phyloP scores from a whole-genome alignment of 2,888 invertebrate genomes.

The Agrotis ipsilon region DNA sequence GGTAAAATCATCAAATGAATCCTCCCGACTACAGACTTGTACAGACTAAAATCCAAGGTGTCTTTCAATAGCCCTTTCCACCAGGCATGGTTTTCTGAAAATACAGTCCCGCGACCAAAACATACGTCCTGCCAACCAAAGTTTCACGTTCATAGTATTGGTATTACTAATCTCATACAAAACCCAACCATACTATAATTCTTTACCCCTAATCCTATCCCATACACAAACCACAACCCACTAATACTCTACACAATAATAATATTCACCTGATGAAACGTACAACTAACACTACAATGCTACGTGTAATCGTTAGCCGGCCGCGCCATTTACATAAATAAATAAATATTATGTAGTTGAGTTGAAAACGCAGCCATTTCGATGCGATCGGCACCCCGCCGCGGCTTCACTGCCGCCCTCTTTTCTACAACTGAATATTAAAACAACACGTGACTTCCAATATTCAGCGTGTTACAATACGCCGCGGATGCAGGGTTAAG shows the following conservation, averaged over 20 bases:
- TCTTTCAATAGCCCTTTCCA: too few species aligned
- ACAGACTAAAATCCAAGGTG: too few species aligned
- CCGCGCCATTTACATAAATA: slow-evolving; percentile 62
- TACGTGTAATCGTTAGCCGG: slow-evolving; percentile 53
- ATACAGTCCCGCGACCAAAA: too few species aligned
- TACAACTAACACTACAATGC: slow-evolving; percentile 44
- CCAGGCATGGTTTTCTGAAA: too few species aligned
- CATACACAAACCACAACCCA: slow-evolving; percentile 4
- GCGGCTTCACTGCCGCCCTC: slow-evolving; percentile 56
- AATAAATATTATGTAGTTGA: slow-evolving; percentile 61
- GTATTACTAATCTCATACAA: neutral
- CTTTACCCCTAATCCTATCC: neutral
- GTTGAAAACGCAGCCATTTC: slow-evolving; percentile 61
- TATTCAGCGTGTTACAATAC: slow-evolving; percentile 70
- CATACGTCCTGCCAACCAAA: too few species aligned
- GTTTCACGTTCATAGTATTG: too few species aligned
- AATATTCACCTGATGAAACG: slow-evolving; percentile 51
- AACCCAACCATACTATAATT: neutral
- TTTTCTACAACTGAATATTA: slow-evolving; percentile 70
- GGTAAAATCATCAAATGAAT: too few species aligned
- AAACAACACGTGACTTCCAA: slow-evolving; percentile 70
- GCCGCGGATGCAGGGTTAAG: slow-evolving; percentile 53
- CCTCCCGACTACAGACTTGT: too few species aligned
- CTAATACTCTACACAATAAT: slow-evolving; percentile 23
- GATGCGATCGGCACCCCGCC: slow-evolving; percentile 57